Evolutionary conservation across 2,113 vertebrate genomes (phyloP).

Genomic region (Marmota monax): DNA sequence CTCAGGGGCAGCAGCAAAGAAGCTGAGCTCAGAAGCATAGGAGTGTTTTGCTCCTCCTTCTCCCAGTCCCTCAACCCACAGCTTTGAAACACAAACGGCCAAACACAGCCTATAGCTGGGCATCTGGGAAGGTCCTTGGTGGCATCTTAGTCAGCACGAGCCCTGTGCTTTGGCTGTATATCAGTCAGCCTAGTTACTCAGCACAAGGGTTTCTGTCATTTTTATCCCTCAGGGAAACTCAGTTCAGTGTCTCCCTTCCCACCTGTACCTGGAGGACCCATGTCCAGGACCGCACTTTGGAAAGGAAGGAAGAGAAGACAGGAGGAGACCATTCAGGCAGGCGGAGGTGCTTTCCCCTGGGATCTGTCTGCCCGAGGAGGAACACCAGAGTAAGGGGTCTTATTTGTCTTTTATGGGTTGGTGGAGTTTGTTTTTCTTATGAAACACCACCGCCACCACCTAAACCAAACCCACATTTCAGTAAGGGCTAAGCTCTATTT

Average conservation of each 20-base stretch:
- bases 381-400: neutral
- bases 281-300: neutral
- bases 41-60: rapidly evolving
- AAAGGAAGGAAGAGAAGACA: neutral
- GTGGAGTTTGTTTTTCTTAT: neutral
- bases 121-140: neutral
- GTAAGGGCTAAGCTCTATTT: slow-evolving; percentile 84
- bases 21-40: neutral
- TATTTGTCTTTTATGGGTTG: neutral
- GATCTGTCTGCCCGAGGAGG: slow-evolving; percentile 68
- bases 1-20: rapidly evolving
- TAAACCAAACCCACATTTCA: slow-evolving; percentile 80
- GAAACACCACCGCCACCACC: neutral
- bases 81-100: neutral
- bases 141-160: neutral
- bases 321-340: neutral
- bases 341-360: neutral
- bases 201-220: slow-evolving; percentile 78
- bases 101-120: neutral
- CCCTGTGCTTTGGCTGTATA: slow-evolving; percentile 71
- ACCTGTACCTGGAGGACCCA: slow-evolving; percentile 45
- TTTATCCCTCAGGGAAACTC: slow-evolving; percentile 77
- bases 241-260: slow-evolving; percentile 45
- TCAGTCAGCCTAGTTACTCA: slow-evolving; percentile 72
- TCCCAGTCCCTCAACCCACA: neutral